Evolutionary conservation across 2,888 invertebrate species (phyloP).

Genomic region (Ectobius pallidus): DNA sequence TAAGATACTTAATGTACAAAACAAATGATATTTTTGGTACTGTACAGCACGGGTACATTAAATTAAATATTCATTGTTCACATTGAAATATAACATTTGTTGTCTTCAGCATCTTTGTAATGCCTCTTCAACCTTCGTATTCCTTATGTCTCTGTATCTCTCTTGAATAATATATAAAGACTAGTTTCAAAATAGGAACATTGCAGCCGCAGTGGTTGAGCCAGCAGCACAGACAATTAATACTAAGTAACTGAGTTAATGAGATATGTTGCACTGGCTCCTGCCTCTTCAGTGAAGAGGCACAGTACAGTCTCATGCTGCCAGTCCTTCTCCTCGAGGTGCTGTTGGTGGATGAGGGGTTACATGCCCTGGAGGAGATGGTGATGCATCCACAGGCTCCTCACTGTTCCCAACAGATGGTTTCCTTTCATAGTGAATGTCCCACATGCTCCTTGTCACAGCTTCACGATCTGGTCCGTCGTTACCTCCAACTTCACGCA

Average conservation of each 20-base stretch:
- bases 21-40: slow-evolving; percentile 13
- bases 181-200: slow-evolving; percentile 62
- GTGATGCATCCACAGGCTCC: slow-evolving; percentile 46
- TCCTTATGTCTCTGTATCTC: slow-evolving; percentile 34
- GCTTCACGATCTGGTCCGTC: slow-evolving; percentile 14
- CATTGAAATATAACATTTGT: slow-evolving; percentile 4
- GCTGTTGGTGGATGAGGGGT: slow-evolving; percentile 58
- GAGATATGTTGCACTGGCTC: slow-evolving; percentile 37
- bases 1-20: background rate
- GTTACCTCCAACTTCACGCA: slow-evolving; percentile 9
- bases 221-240: slow-evolving; percentile 32
- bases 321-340: slow-evolving; percentile 72
- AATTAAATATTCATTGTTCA: slow-evolving; percentile 18
- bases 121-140: slow-evolving; percentile 23
- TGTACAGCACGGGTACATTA: slow-evolving; percentile 1
- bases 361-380: slow-evolving; percentile 51
- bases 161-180: slow-evolving; percentile 47
- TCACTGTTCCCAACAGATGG: slow-evolving; percentile 54
- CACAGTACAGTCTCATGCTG: slow-evolving; percentile 59
- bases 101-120: slow-evolving; percentile 8
- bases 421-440: slow-evolving; percentile 63
- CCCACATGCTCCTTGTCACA: slow-evolving; percentile 57
- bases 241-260: slow-evolving; percentile 12
- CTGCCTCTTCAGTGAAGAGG: slow-evolving; percentile 27
- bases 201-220: slow-evolving; percentile 49